Percentiles rank a stretch among this genome's conserved stretches.
These are phyloP conservation scores for Gambusia yucatana DNA, from an alignment of 2,797 vertebrate genomes.

Conservation along the genomic window DNA sequence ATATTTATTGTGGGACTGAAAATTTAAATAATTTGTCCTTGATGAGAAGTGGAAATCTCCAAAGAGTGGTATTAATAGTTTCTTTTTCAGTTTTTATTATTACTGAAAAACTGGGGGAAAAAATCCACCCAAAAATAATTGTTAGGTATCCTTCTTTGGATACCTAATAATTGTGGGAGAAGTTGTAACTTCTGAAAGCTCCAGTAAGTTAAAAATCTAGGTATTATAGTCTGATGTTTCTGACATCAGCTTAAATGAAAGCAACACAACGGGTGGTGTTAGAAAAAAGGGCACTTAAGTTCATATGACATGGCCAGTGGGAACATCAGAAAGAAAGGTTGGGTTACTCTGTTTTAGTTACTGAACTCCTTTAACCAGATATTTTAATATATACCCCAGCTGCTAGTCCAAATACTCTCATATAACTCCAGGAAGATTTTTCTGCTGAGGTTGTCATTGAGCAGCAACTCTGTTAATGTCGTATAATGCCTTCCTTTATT, in stretches of 20 bases:
- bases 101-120: background rate
- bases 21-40: background rate
- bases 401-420: slow-evolving; percentile 15
- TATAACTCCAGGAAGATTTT: slow-evolving; percentile 21
- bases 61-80: background rate
- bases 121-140: no score
- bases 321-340: background rate
- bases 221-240: background rate
- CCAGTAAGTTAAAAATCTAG: background rate
- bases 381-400: slow-evolving; percentile 16
- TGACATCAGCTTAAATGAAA: background rate
- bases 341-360: background rate
- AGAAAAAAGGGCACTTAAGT: background rate
- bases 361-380: slow-evolving; percentile 9
- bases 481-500: slow-evolving; percentile 1
- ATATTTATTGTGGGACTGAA: background rate
- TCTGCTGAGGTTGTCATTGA: background rate
- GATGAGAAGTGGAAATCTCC: background rate
- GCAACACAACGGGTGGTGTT: background rate
- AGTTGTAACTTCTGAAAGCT: background rate
- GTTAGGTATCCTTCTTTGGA: background rate
- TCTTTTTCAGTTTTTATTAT: background rate
- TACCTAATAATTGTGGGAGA: background rate
- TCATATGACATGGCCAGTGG: slow-evolving; percentile 7
- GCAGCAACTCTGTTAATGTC: background rate